Evolutionary conservation across 2,113 vertebrate genomes (phyloP).

Genomic region (Urocolius indicus): DNA sequence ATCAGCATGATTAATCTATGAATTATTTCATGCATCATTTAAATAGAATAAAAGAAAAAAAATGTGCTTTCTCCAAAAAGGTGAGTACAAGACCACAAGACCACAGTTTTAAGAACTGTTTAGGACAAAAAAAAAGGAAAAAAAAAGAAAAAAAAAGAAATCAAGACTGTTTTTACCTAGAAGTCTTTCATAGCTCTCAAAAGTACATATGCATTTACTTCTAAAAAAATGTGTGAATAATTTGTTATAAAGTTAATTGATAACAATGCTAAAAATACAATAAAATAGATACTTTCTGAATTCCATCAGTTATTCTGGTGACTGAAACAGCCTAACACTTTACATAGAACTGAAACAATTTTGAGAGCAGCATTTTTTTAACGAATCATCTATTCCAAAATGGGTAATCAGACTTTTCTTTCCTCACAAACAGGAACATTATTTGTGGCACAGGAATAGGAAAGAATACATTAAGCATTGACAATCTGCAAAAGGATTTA

Average conservation of each 20-base stretch:
- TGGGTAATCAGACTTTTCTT: background rate
- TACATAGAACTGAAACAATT: background rate
- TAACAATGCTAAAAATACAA: background rate
- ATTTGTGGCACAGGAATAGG: background rate
- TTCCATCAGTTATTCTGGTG: background rate
- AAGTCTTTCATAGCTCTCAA: background rate
- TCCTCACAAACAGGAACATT: background rate
- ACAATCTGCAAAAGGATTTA: background rate
- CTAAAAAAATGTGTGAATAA: background rate
- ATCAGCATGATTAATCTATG: background rate
- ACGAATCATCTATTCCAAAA: background rate
- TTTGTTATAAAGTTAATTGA: background rate
- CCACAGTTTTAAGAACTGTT: background rate
- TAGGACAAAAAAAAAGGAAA: too few relatives aligned
- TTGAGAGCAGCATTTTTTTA: background rate
- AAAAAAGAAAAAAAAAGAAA: background rate
- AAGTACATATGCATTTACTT: background rate
- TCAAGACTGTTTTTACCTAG: background rate
- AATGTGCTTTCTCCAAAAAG: background rate
- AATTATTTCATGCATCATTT: background rate
- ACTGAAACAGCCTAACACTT: background rate
- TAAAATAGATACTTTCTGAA: background rate
- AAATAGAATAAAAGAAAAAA: background rate
- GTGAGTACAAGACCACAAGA: background rate
- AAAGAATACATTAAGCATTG: conserved; percentile 48